Conservation (phyloP, 2,888 invertebrate species). For the Scelioninae gen. 1 region DNA sequence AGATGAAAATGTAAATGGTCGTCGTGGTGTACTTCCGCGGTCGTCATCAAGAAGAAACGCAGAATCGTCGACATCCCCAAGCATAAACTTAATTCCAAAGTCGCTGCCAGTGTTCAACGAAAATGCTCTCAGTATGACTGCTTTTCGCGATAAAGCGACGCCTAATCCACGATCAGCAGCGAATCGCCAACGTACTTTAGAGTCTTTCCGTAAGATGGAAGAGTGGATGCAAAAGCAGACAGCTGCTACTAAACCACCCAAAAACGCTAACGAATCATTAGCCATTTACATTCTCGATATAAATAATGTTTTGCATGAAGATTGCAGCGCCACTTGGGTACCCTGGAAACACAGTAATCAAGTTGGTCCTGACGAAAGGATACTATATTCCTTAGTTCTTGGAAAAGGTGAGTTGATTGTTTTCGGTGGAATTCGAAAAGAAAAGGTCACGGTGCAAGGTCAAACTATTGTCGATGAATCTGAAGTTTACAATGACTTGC, state of each 20-base stretch:
- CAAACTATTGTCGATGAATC: conserved; percentile 79
- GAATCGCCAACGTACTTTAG: conserved; percentile 87
- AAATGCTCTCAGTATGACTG: conserved; percentile 86
- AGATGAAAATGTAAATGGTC: conserved; percentile 91
- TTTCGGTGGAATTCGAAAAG: conserved; percentile 97
- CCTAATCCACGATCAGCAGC: conserved; percentile 77
- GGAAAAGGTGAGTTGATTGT: conserved; percentile 96
- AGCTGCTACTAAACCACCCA: conserved; percentile 84
- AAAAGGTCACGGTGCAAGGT: conserved; percentile 86
- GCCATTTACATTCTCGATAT: conserved; percentile 95
- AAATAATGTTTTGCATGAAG: conserved; percentile 88
- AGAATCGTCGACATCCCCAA: conserved; percentile 30
- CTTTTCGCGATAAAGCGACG: conserved; percentile 84
- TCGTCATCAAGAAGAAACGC: conserved; percentile 64
- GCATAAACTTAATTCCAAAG: conserved; percentile 69
- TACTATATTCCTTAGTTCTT: conserved; percentile 94
- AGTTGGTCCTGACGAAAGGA: conserved; percentile 93
- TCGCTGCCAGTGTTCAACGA: conserved; percentile 77
- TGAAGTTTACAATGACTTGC: conserved; percentile 82
- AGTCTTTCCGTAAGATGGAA: conserved; percentile 88
- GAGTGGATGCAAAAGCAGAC: conserved; percentile 85
- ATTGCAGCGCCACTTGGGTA: conserved; percentile 89
- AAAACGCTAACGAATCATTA: conserved; percentile 89
- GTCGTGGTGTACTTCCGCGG: conserved; percentile 85
- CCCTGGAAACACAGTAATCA: conserved; percentile 88